Evolutionary conservation across 2,797 vertebrate genomes (phyloP), one percentile per base, ranked within the genome.

Genomic region (Rhynchotus rufescens): DNA sequence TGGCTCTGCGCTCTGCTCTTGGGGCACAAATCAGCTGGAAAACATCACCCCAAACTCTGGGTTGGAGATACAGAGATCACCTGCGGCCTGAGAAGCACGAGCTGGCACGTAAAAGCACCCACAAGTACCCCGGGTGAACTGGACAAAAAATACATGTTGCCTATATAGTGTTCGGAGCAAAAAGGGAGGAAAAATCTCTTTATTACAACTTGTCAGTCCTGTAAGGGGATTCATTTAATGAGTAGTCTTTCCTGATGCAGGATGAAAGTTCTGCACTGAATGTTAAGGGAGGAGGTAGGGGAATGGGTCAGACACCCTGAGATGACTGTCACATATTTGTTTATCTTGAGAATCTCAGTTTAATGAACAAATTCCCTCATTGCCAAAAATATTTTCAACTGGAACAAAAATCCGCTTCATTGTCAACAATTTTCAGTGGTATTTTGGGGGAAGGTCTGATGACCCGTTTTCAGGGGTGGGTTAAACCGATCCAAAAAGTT

Each of bases 251-350:
- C 59, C 12, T 17, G 7, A 84, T 56, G 68, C 36, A 12, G 59
- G 78, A 78, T 62, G 47, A 84, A 96, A 90, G 84, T 42, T 60
- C 87, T 82, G 8, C 68, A 84, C 40, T 51, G 62, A 79, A 88
- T 44, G 20, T 73, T 88, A 64, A 90, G 59, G n/a, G 38, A 84
- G 56, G 69, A 92, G 57, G 52, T 71, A 23, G 64, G 42, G 92
- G 81, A 88, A 76, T 40, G 32, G 61, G 84, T 89, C 71, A 80
- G 57, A 28, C 85, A 9, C 45, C 67, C 56, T 4, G 38, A 78
- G 71, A 77, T 65, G 77, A 84, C 57, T 80, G 57, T 51, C 75
- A 68, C 80, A 88, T 62, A 76, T 74, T 89, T 56, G 61, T 51
- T 78, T 49, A 80, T 42, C 36, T 10, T 2, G 30, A 6, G 19